A percentile compares a stretch with the other conserved stretches of the same genome.
Evolutionary conservation across 2,888 invertebrate genomes (phyloP).

Genomic region (Stenurella melanura): DNA sequence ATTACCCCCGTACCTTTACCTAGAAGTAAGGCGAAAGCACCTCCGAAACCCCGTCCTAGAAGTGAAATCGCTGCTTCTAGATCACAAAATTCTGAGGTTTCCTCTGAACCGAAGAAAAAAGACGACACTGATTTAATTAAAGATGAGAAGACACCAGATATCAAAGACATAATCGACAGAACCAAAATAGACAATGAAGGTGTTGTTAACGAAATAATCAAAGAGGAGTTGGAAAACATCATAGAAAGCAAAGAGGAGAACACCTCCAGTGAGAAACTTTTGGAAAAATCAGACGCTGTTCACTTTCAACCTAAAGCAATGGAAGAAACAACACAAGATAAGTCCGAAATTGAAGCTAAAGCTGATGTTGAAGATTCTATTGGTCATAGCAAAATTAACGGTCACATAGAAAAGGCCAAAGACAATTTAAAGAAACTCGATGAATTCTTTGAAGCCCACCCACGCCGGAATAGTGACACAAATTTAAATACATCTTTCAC

Average conservation of each 20-base stretch:
- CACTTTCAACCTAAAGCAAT: neutral
- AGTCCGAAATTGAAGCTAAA: neutral
- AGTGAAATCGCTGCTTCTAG: constrained; percentile 33
- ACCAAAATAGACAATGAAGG: constrained; percentile 37
- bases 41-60: constrained; percentile 54
- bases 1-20: constrained; percentile 63
- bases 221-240: constrained; percentile 38
- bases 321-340: neutral
- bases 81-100: neutral
- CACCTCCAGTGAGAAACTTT: neutral
- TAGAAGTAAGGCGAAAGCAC: constrained; percentile 57
- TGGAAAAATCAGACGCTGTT: neutral
- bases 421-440: constrained; percentile 29
- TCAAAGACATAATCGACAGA: constrained; percentile 25
- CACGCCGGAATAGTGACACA: constrained; percentile 13
- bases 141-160: neutral
- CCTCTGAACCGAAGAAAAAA: neutral
- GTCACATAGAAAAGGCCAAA: neutral
- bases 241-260: neutral
- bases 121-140: neutral
- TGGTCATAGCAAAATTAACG: neutral
- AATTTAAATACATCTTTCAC: constrained; percentile 24
- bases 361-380: neutral
- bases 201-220: constrained; percentile 45
- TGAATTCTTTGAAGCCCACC: constrained; percentile 27